Percentiles rank a stretch among this genome's conserved stretches.
phyloP scores from a whole-genome alignment of 2,113 vertebrate genomes.

The Chascanopsetta lugubris region DNA sequence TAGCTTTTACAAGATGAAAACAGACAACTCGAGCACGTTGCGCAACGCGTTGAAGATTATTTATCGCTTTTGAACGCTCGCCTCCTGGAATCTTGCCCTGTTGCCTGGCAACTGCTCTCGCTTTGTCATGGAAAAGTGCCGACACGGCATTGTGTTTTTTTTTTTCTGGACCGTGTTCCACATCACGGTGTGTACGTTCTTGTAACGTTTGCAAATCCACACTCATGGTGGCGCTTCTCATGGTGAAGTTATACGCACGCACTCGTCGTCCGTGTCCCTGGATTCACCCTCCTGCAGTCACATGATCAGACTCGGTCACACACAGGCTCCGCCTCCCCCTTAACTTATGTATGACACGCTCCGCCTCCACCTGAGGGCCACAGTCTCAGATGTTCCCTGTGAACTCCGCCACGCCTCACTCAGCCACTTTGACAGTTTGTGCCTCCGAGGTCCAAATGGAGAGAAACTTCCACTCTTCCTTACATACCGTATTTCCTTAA shows the following conservation, averaged over 20 bases:
- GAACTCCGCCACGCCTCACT: constrained; percentile 12
- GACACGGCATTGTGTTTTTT: no score
- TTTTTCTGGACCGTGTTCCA: no score
- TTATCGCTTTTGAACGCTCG: neutral
- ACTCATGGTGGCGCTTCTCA: no score
- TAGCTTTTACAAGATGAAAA: neutral
- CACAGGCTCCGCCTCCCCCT: neutral
- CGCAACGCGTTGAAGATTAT: no score
- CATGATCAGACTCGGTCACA: neutral
- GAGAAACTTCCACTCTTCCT: neutral
- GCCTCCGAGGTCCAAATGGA: constrained; percentile 1
- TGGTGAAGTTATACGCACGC: no score
- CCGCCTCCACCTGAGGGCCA: constrained; percentile 15
- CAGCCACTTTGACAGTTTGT: constrained; percentile 24
- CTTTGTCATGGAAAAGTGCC: constrained; percentile 14
- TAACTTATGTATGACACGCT: constrained; percentile 5
- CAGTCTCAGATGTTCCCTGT: neutral
- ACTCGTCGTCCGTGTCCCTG: neutral
- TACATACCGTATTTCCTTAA: constrained; percentile 23
- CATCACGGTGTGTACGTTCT: no score
- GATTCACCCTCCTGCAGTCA: neutral
- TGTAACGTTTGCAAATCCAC: neutral
- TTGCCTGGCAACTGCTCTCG: constrained; percentile 10
- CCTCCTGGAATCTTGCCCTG: constrained; percentile 5
- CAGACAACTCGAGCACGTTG: no score